Conservation (phyloP, 2,888 invertebrate genomes). For the Tanytarsus gracilentus region DNA sequence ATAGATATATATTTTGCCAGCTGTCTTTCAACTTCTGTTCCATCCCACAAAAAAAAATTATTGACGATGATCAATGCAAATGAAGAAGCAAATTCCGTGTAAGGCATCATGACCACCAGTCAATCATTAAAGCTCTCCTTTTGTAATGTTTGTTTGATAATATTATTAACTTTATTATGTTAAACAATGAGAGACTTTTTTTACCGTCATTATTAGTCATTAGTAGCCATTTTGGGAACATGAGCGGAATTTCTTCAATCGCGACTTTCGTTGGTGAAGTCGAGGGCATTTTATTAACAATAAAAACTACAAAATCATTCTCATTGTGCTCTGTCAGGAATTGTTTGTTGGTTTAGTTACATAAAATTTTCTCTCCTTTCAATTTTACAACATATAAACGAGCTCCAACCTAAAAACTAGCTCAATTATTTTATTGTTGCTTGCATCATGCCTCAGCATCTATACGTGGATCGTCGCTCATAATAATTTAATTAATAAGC, state of each 20-base stretch:
- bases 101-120: background rate
- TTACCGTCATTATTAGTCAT: background rate
- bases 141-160: conserved; percentile 23
- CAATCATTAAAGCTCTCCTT: background rate
- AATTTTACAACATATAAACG: background rate
- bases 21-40: conserved; percentile 14
- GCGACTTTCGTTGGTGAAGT: background rate
- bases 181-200: conserved; percentile 15
- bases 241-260: background rate
- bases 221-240: background rate
- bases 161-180: conserved; percentile 20
- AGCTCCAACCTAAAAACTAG: background rate
- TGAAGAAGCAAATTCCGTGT: background rate
- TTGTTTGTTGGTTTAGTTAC: background rate
- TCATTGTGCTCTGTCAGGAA: background rate
- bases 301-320: conserved; percentile 8
- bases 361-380: background rate
- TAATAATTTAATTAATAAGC: conserved; percentile 25
- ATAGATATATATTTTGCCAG: conserved; percentile 21
- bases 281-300: conserved; percentile 18
- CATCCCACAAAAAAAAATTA: conserved; percentile 1
- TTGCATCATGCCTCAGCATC: too few relatives aligned
- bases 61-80: background rate
- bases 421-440: conserved; percentile 18
- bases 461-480: background rate